Conservation (phyloP, 1,140 invertebrate genomes). For the Aphidius gifuensis region DNA sequence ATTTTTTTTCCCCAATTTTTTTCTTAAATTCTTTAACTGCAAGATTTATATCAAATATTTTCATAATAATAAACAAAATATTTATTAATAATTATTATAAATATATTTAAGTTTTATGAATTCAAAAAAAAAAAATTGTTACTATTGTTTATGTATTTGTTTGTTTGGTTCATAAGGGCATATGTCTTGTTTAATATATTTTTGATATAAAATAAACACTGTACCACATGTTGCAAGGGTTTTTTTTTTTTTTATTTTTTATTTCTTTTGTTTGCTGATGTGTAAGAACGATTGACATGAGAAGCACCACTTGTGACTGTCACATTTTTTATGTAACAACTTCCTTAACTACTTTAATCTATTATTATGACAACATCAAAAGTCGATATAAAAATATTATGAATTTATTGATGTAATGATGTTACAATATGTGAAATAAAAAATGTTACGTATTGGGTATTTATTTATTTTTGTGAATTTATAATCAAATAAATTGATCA, state of each 20-base stretch:
- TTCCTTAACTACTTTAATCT: conserved; percentile 4
- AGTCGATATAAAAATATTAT: conserved; percentile 21
- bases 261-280: too few relatives aligned
- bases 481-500: conserved; percentile 19
- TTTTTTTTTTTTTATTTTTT: conserved; percentile 3
- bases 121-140: too few relatives aligned
- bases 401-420: background rate
- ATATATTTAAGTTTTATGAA: too few relatives aligned
- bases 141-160: too few relatives aligned
- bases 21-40: too few relatives aligned
- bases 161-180: too few relatives aligned
- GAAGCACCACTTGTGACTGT: conserved; percentile 44
- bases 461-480: conserved; percentile 37
- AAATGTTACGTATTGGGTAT: conserved; percentile 34
- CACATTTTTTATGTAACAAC: conserved; percentile 21
- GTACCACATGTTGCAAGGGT: background rate
- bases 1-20: too few relatives aligned
- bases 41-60: too few relatives aligned
- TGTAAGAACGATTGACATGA: conserved; percentile 46
- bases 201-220: too few relatives aligned
- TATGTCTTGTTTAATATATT: too few relatives aligned
- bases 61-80: too few relatives aligned
- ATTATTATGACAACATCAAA: conserved; percentile 22
- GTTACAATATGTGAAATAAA: background rate
- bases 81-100: too few relatives aligned